Percentiles rank a stretch among this genome's conserved stretches.
Conservation (phyloP, 2,797 vertebrate species). For the Falco rusticolus region DNA sequence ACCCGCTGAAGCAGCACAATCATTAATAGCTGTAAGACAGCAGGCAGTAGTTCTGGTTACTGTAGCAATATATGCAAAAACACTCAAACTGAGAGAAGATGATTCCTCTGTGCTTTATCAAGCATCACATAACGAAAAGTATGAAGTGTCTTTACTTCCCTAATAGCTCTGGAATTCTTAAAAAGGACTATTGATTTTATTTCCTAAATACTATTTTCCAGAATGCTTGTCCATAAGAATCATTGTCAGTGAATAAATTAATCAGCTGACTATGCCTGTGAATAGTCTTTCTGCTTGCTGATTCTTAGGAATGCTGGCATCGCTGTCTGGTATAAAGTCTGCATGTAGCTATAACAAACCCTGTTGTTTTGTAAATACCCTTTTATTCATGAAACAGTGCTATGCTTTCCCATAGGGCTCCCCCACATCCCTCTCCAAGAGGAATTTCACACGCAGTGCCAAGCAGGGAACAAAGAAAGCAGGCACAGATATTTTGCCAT, state of each 20-base stretch:
- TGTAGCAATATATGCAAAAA: conserved; percentile 14
- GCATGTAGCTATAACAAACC: conserved; percentile 45
- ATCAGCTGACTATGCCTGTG: conserved; percentile 13
- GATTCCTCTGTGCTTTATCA: conserved; percentile 20
- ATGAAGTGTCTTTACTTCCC: background rate
- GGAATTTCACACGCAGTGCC: background rate
- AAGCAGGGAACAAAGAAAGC: background rate
- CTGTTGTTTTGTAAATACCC: conserved; percentile 51
- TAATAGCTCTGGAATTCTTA: conserved; percentile 7
- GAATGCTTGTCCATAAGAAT: conserved; percentile 9
- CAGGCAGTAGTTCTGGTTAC: background rate
- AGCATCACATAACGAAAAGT: conserved; percentile 28
- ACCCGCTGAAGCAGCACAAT: background rate
- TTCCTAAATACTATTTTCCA: conserved; percentile 32
- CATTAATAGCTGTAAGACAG: conserved; percentile 27
- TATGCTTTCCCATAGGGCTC: background rate
- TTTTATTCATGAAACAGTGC: conserved; percentile 16
- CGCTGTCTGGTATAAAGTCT: background rate
- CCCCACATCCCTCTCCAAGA: background rate
- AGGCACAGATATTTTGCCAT: background rate
- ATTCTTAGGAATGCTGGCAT: conserved; percentile 40
- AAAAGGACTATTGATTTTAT: conserved; percentile 35
- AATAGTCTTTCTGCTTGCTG: conserved; percentile 34
- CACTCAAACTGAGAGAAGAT: background rate
- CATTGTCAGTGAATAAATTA: conserved; percentile 40